phyloP scores from a whole-genome alignment of 2,888 invertebrate genomes.

The Diaperis boleti region DNA sequence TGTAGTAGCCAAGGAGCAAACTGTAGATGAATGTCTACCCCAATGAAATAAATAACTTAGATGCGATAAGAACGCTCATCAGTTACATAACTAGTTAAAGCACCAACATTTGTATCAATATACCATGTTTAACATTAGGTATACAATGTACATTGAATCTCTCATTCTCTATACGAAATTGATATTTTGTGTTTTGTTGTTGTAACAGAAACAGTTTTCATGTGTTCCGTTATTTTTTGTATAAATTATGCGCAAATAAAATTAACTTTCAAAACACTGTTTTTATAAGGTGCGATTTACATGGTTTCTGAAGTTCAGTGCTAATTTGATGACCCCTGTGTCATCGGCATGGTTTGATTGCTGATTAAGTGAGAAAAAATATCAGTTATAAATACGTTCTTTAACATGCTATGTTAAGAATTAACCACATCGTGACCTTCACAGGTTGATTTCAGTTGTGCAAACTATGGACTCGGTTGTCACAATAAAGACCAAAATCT shows the following conservation, averaged over 20 bases:
- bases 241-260: constrained; percentile 2
- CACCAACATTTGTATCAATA: constrained; percentile 66
- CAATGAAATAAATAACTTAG: constrained; percentile 43
- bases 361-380: too few relatives aligned
- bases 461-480: too few relatives aligned
- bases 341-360: too few relatives aligned
- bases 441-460: too few relatives aligned
- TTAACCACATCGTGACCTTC: too few relatives aligned
- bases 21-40: constrained; percentile 58
- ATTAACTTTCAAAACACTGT: not conserved
- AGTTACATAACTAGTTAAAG: constrained; percentile 64
- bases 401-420: too few relatives aligned
- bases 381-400: too few relatives aligned
- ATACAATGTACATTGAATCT: constrained; percentile 63
- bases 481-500: too few relatives aligned
- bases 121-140: constrained; percentile 54
- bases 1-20: constrained; percentile 55
- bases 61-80: constrained; percentile 53
- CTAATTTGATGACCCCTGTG: too few relatives aligned
- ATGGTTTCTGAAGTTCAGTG: too few relatives aligned
- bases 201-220: constrained; percentile 12
- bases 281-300: too few relatives aligned
- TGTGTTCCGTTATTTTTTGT: constrained; percentile 33
- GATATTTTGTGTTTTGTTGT: constrained; percentile 51
- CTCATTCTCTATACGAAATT: constrained; percentile 59